Base-by-base conservation (phyloP, 2,113 vertebrate species). In the Otis tarda region DNA sequence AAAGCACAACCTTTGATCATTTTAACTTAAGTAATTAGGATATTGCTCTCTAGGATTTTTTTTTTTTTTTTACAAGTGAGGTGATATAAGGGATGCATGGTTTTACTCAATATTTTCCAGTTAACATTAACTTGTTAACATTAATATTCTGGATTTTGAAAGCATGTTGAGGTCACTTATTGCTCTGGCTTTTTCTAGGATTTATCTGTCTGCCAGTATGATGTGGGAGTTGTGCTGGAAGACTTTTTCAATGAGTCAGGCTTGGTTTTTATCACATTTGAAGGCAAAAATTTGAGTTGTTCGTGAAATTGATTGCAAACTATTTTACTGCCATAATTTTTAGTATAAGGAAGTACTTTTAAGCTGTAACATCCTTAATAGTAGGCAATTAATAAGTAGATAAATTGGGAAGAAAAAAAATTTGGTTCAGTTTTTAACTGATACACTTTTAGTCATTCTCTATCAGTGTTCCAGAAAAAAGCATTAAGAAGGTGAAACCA, bases 281-380 rank as follows among this genome's bases (percentile, higher is more conserved):
- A 87, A 81, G 79, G 87, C 13, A 80, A 85, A 83, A 92, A 67
- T 75, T 68, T 69, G 57, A 93, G 47, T 80, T 91, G 45, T 77
- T 92, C 64, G 12, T 53, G 21, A 90, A 96, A 97, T 90, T 86
- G 89, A 94, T 91, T 81, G 83, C 30, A 20, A 96, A 80, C 52
- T 96, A 9, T 83, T 89, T 93, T 82, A 94, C 60, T 69, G 69
- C 16, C 2, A 7, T 90, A 78, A 91, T 89, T 96, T 89, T 94
- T 71, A 75, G 67, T 67, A 47, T 55, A 60, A 85, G 57, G 25
- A 43, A 61, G 70, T 56, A 94, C 67, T 93, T 93, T 90, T 50
- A 90, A 93, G 76, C 13, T 75, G 19, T 47, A 80, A 61, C 69
- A 5, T 93, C 16, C 28, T 92, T 95, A 94, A 90, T 78, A 90